These are phyloP conservation scores for Thaumetopoea pityocampa DNA, from an alignment of 1,140 invertebrate species.

Conservation along the genomic window DNA sequence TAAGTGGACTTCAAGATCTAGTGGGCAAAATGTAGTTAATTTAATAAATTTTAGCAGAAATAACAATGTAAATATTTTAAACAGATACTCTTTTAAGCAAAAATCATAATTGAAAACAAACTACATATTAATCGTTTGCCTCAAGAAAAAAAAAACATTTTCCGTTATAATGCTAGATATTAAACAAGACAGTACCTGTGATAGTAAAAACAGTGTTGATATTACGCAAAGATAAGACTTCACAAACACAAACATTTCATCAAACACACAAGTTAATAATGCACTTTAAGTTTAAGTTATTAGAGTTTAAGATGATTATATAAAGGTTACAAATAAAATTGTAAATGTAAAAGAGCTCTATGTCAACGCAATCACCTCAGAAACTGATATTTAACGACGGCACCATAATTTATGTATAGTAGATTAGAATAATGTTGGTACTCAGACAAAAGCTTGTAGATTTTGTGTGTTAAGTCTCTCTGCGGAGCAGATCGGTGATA, in stretches of 20 bases:
- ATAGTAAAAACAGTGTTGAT: slow-evolving; percentile 34
- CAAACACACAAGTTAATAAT: slow-evolving; percentile 17
- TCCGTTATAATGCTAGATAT: slow-evolving; percentile 32
- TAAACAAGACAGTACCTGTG: no score
- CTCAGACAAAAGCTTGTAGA: slow-evolving; percentile 33
- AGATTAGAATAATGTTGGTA: slow-evolving; percentile 57
- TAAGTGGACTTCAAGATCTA: no score
- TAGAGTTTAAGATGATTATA: slow-evolving; percentile 23
- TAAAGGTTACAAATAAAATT: slow-evolving; percentile 21
- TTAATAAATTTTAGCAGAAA: no score
- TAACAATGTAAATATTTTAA: no score
- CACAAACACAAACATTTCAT: slow-evolving; percentile 20
- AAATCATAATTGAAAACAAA: no score
- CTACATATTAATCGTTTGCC: no score
- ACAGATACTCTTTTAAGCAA: no score
- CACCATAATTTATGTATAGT: slow-evolving; percentile 53
- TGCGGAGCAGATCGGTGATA: no score
- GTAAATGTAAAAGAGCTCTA: slow-evolving; percentile 39
- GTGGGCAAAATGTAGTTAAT: no score
- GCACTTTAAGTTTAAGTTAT: slow-evolving; percentile 17
- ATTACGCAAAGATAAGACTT: slow-evolving; percentile 39
- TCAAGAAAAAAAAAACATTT: slow-evolving; percentile 22
- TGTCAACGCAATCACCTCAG: slow-evolving; percentile 48
- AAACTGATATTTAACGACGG: slow-evolving; percentile 61
- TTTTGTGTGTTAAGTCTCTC: no score